Evolutionary conservation across 35 echinoderm and acorn worm species (phyloP), one percentile per base, ranked within the genome.

Genomic region (Acanthaster planci): DNA sequence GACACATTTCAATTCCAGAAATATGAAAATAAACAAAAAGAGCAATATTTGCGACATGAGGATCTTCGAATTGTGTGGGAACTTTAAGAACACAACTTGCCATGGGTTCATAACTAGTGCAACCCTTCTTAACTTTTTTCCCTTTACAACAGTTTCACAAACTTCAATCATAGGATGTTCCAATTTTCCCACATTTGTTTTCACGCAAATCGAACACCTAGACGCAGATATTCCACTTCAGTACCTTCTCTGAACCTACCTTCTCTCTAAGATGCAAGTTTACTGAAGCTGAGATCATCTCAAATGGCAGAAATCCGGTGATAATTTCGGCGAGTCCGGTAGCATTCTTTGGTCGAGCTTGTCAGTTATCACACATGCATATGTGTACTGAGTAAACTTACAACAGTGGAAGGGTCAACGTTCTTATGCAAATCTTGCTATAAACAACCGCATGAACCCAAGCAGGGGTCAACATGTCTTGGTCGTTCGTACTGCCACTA

Each of bases 361-460:
- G 64, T 72, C 64, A 34, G 14, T 26, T 23, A 72, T 72, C 34
- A 34, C 64, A 72, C 34, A 72, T 34, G 7, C 64, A 47, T 47
- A 47, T 47, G n/a, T n/a, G 42, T 47, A 47, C 42, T 47, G 42
- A 6, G 42, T 47, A 47, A 47, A 47, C 42, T 47, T 47, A 47
- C 42, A 47, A 47, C 42, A 47, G 42, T 47, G 42, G 42, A 47
- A 34, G 64, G 64, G 64, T 72, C 64, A 72, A 72, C 64, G 64
- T 30, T 72, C 64, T 72, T 72, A 72, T 72, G 64, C 64, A 72
- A 72, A 72, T 72, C 64, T 9, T 72, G 23, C 30, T 10, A 34
- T 72, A 72, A 72, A 72, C 64, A 72, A 31, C 30, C 21, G 8
- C 59, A 7, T 67, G 21, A 67, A 72, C 64, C 64, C 64, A 6